phyloP scores from a whole-genome alignment of 2,888 invertebrate species.

The Dicyrtoma fusca region DNA sequence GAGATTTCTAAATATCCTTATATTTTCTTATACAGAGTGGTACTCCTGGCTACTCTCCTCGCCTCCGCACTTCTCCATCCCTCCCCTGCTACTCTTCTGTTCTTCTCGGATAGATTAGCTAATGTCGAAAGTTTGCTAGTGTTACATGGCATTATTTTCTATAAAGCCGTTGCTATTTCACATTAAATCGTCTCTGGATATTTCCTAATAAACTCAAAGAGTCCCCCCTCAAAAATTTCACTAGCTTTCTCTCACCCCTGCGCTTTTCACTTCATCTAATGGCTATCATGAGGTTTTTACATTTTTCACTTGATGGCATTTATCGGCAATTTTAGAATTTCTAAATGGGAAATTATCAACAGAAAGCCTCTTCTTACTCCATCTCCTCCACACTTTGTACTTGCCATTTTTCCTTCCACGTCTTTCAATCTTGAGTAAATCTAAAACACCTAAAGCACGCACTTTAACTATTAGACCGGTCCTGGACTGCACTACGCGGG shows the following conservation, averaged over 20 bases:
- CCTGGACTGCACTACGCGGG: not conserved
- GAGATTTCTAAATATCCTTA: conserved; percentile 17
- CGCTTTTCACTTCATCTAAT: conserved; percentile 24
- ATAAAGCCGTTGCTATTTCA: not conserved
- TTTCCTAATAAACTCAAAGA: conserved; percentile 14
- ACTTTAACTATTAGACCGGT: too few relatives aligned
- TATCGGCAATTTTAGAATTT: conserved; percentile 26
- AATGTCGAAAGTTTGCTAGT: conserved; percentile 16
- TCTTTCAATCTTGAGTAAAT: not conserved
- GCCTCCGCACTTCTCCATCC: too few relatives aligned
- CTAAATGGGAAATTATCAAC: conserved; percentile 26
- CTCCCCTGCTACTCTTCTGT: too few relatives aligned
- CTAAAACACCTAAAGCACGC: too few relatives aligned
- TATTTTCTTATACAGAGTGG: conserved; percentile 14
- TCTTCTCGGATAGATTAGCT: conserved; percentile 26
- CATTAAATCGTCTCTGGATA: conserved; percentile 13
- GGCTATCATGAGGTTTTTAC: conserved; percentile 27
- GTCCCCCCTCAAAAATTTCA: not conserved
- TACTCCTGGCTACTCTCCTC: too few relatives aligned
- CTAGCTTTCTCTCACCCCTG: not conserved
- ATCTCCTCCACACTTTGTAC: not conserved
- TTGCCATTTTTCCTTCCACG: not conserved
- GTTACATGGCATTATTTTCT: conserved; percentile 15
- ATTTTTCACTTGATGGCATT: conserved; percentile 31
- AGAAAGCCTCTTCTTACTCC: conserved; percentile 6